Base-by-base conservation (phyloP, 2,113 vertebrate genomes). In the Gulo gulo region DNA sequence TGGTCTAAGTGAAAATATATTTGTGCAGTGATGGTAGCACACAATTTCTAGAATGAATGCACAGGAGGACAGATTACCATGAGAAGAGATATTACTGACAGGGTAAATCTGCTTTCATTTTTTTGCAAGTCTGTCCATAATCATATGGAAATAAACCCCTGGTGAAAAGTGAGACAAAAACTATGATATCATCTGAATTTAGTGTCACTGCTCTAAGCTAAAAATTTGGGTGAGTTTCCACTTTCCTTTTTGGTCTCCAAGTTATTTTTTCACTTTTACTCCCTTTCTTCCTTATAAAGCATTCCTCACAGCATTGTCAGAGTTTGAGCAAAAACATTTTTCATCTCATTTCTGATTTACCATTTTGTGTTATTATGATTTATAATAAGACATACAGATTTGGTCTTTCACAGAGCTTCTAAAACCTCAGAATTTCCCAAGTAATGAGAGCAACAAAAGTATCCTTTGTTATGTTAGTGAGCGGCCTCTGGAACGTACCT, bases 11-110 rank as follows among this genome's bases (percentile, higher is more conserved):
- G 91, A 96, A 98, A 97, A 97, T 88, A 26, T 55, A 69, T 97
- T 95, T 97, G 79, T 84, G 87, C 76, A 13, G 63, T 90, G 97
- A 96, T 42, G 83, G 34, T n/a, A 94, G 55, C 47, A n/a, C 36
- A 65, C 39, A 95, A 91, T 95, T 61, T 97, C 71, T 89, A 97
- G 97, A 98, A 98, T 71, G 95, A 98, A 89, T 94, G 69, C 88
- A 89, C 31, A 88, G 90, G 97, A 96, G 95, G 86, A 93, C 96
- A 98, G 59, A 97, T 97, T 82, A 76, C 76, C 23, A 74, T 1
- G 91, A 96, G 52, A 93, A 82, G 26, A 67, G 69, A 91, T 67
- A 82, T 91, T 90, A 65, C 91, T 78, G 65, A 95, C 4, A 36
- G 94, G 55, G 74, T 93, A 97, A 97, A 96, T 79, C n/a, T 96